These are phyloP conservation scores for Osedax frankpressi DNA, from an alignment of 2,888 invertebrate species.

Conservation along the genomic window DNA sequence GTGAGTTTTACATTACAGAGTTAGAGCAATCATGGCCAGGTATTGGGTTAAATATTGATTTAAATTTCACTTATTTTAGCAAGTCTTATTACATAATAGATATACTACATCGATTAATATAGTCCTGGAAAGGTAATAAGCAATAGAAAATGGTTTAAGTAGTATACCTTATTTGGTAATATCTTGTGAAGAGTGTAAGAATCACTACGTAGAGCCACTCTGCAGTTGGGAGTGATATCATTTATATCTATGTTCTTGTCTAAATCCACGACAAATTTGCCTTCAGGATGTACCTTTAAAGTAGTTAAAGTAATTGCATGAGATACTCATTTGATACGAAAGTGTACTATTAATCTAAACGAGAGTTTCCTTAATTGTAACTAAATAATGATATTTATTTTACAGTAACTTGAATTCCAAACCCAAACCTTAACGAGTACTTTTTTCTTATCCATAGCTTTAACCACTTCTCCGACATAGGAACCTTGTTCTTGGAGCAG, in stretches of 20 bases:
- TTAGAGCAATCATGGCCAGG: no score
- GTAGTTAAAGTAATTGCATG: no score
- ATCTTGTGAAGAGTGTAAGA: slow-evolving; percentile 97
- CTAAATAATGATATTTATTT: neutral
- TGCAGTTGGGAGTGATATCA: slow-evolving; percentile 88
- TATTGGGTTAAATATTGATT: no score
- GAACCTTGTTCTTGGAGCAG: slow-evolving; percentile 89
- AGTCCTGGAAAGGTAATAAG: no score
- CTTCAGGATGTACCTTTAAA: slow-evolving; percentile 95
- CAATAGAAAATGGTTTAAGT: neutral
- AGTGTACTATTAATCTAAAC: neutral
- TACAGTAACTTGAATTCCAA: neutral
- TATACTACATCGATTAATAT: no score
- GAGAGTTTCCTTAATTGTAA: neutral
- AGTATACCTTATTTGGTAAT: slow-evolving; percentile 77
- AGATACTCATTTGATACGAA: no score
- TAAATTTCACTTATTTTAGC: no score
- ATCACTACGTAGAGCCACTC: slow-evolving; percentile 93
- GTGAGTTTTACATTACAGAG: no score
- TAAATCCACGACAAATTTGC: slow-evolving; percentile 96
- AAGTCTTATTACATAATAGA: no score
- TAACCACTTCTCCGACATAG: slow-evolving; percentile 97
- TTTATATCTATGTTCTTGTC: slow-evolving; percentile 98
- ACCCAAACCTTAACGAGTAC: slow-evolving; percentile 77
- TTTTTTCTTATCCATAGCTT: slow-evolving; percentile 99